These are phyloP conservation scores for Caenorhabditis imperialis DNA, from an alignment of 2,888 invertebrate genomes.

Conservation along the genomic window DNA sequence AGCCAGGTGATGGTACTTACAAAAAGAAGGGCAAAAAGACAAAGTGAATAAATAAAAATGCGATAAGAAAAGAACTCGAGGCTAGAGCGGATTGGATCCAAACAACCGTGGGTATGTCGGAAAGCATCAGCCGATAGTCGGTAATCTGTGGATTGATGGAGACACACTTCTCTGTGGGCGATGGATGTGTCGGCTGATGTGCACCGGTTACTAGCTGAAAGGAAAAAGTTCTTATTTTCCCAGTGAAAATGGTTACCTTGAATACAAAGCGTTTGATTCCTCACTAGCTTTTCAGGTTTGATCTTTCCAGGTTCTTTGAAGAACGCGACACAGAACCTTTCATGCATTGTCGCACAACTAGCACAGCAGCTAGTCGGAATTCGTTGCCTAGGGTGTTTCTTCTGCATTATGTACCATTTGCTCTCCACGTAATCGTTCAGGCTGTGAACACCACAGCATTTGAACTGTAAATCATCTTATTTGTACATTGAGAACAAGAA, in stretches of 20 bases:
- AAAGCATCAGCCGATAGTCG: constrained; percentile 30
- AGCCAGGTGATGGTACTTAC: constrained; percentile 47
- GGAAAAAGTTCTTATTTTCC: too few relatives aligned
- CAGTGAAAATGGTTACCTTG: constrained; percentile 11
- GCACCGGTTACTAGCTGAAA: constrained; percentile 50
- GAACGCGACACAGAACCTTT: constrained; percentile 48
- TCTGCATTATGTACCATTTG: constrained; percentile 40
- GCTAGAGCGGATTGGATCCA: constrained; percentile 29
- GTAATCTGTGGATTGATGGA: constrained; percentile 7
- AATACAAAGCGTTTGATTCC: constrained; percentile 49
- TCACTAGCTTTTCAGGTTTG: constrained; percentile 7
- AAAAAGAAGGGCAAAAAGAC: constrained; percentile 30
- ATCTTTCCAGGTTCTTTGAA: constrained; percentile 22
- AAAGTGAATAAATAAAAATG: constrained; percentile 45
- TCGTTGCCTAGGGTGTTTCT: constrained; percentile 29
- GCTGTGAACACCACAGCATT: constrained; percentile 45
- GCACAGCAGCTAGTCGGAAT: constrained; percentile 57
- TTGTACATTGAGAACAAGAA: not conserved
- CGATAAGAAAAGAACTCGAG: constrained; percentile 49
- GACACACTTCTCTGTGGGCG: constrained; percentile 44
- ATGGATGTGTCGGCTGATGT: constrained; percentile 45
- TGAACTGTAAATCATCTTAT: constrained; percentile 34
- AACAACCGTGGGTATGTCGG: constrained; percentile 35
- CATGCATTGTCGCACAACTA: constrained; percentile 56
- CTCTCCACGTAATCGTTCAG: constrained; percentile 42